Base-by-base conservation (phyloP, 2,888 invertebrate genomes). In the Dryobotodes eremita region DNA sequence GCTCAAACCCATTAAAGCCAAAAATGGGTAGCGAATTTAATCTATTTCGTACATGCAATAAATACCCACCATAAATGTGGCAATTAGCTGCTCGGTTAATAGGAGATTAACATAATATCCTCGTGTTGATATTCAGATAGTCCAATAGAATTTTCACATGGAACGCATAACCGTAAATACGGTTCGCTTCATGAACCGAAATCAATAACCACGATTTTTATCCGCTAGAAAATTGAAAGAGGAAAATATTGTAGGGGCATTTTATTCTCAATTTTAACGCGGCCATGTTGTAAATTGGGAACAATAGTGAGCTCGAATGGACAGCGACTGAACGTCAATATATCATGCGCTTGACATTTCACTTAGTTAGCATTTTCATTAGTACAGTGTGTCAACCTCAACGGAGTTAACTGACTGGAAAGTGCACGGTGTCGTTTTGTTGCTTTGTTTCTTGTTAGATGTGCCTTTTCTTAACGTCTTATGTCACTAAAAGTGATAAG, bases 301-400 rank as follows among this genome's bases (percentile, higher is more conserved):
- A 89, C 82, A 88, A 87, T 86, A 81, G 77, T 83, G 71, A 61
- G 75, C 76, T 68, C 59, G 36, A 80, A 79, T 59, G 73, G 84
- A 86, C 87, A 82, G 77, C 80, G 79, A 82, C 85, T 89, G 86
- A 88, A 90, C 90, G 91, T 92, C 92, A 93, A 92, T 93, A 91
- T 91, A 92, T 93, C 92, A 93, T 91, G 87, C 79, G 85, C 86
- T 75, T 90, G 93, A 92, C 94, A 91, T 91, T 86, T 92, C 91
- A 92, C 91, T 92, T 92, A 91, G 91, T 93, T 90, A 90, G 90
- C 91, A 91, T 92, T 92, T 92, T 92, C 90, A 90, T 91, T 90
- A 90, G 82, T 80, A 78, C 55, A 65, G 71, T 71, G 79, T 75
- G 75, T 76, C 83, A 61, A 82, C 71, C 73, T 76, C 83, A 61